Conservation (phyloP, 2,888 invertebrate genomes). For the Danaus chrysippus region DNA sequence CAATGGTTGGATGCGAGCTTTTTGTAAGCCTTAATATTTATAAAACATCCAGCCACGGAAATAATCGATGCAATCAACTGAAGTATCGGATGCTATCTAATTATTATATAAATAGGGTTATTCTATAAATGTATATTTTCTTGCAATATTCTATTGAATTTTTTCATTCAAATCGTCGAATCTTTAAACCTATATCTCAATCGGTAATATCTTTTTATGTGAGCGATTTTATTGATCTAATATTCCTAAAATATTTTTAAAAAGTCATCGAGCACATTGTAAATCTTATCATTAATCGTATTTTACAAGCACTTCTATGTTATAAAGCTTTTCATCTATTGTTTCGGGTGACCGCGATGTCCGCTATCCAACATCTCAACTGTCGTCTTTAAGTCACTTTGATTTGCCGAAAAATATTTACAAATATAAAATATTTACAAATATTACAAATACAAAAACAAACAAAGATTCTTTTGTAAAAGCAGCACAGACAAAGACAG, state of each 20-base stretch:
- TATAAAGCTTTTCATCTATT: constrained; percentile 38
- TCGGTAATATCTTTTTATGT: background rate
- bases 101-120: constrained; percentile 12
- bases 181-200: background rate
- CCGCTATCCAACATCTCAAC: constrained; percentile 54
- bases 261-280: constrained; percentile 23
- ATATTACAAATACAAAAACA: too few relatives aligned
- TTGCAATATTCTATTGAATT: background rate
- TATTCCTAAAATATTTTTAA: constrained; percentile 24
- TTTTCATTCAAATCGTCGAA: background rate
- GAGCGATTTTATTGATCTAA: constrained; percentile 4
- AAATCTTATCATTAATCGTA: constrained; percentile 14
- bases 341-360: constrained; percentile 53
- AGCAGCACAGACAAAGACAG: too few relatives aligned
- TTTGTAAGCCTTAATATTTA: constrained; percentile 47
- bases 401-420: constrained; percentile 69
- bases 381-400: constrained; percentile 40
- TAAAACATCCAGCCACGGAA: constrained; percentile 38
- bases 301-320: constrained; percentile 16
- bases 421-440: constrained; percentile 48
- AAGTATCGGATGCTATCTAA: constrained; percentile 18
- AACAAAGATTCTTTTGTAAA: too few relatives aligned
- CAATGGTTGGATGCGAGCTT: constrained; percentile 58
- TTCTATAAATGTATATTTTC: background rate
- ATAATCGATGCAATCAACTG: constrained; percentile 33